phyloP scores from a whole-genome alignment of 2,888 invertebrate genomes.

The Alcis repandata region DNA sequence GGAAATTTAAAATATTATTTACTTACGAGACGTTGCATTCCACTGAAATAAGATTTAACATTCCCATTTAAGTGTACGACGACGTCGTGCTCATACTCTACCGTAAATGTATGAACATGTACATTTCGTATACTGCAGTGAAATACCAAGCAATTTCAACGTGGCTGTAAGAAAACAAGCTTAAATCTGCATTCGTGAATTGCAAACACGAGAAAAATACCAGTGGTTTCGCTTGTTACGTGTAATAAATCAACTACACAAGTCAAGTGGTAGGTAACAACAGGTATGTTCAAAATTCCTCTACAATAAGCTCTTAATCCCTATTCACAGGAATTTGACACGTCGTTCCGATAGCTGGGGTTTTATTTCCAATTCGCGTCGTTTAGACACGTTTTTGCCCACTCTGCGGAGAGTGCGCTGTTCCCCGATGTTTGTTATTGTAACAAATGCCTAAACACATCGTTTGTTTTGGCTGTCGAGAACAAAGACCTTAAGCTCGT shows the following conservation, averaged over 20 bases:
- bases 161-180: slow-evolving; percentile 32
- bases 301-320: slow-evolving; percentile 78
- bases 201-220: slow-evolving; percentile 35
- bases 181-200: slow-evolving; percentile 38
- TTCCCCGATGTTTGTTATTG: slow-evolving; percentile 77
- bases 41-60: slow-evolving; percentile 40
- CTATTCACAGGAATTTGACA: slow-evolving; percentile 68
- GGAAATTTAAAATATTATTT: slow-evolving; percentile 42
- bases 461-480: slow-evolving; percentile 82
- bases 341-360: slow-evolving; percentile 61
- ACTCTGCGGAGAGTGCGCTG: slow-evolving; percentile 55
- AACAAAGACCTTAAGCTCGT: slow-evolving; percentile 78
- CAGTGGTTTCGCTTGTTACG: slow-evolving; percentile 33
- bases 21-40: slow-evolving; percentile 36
- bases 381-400: slow-evolving; percentile 77
- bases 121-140: slow-evolving; percentile 28
- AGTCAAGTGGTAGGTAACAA: slow-evolving; percentile 41
- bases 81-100: slow-evolving; percentile 39
- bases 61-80: slow-evolving; percentile 42
- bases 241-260: slow-evolving; percentile 44
- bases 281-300: slow-evolving; percentile 65
- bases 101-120: slow-evolving; percentile 36
- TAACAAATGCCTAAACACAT: slow-evolving; percentile 76
- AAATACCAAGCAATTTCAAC: slow-evolving; percentile 25
- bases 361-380: slow-evolving; percentile 68